Evolutionary conservation across 2,888 invertebrate species (phyloP), one percentile per base, ranked within the genome.

Genomic region (Sinelater perroti): DNA sequence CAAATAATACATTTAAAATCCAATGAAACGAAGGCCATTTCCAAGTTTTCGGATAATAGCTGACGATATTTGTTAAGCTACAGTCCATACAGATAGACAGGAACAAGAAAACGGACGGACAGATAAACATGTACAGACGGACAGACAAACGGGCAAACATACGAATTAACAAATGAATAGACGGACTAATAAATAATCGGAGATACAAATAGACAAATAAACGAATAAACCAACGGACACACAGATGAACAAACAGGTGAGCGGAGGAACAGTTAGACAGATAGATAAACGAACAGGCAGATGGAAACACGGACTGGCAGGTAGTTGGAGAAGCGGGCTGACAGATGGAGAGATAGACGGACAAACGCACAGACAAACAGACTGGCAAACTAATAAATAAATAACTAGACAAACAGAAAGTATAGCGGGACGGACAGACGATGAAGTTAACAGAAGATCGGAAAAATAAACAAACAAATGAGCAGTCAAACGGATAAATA

Each of bases 81-180:
- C n/a, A n/a, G n/a, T n/a, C n/a, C n/a, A n/a, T n/a, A 30, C 30
- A 30, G 30, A 30, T 11, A 30, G 30, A 30, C 30, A 30, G 30
- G n/a, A n/a, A n/a, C n/a, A n/a, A n/a, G n/a, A n/a, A n/a, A n/a
- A 30, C 30, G 11, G 30, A 30, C 30, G 11, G 30, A 30, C 30
- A 30, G 30, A 30, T 11, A 30, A 11, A 30, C 30, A 30, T 8
- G n/a, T n/a, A 30, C 30, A 30, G 30, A 30, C 30, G 11, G 30
- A 30, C 30, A 30, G 30, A 30, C 30, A 30, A 11, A 30, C 30
- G 11, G 30, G 11, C 30, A 30, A 11, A 30, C 30, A 30, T 8
- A 30, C 30, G 11, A 11, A 30, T 11, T 10, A 11, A 30, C 30
- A 30, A 11, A 30, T 11, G 11, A 11, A 30, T 11, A 30, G 30